Evolutionary conservation across 2,113 vertebrate genomes (phyloP).

Genomic region (Cyanoderma ruficeps): DNA sequence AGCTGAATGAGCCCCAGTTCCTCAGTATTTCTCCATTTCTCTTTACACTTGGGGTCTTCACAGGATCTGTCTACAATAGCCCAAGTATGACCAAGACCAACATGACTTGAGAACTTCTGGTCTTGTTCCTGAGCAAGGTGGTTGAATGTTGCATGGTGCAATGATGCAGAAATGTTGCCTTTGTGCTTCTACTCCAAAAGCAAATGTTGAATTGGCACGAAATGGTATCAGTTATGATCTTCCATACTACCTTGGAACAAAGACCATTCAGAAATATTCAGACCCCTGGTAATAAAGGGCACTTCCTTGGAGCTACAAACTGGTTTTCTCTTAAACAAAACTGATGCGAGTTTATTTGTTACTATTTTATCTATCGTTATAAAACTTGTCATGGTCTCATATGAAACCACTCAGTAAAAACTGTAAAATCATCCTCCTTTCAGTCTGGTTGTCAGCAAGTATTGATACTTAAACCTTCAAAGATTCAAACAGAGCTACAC

Average conservation of each 20-base stretch:
- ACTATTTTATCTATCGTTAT: background rate
- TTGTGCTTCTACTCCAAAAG: background rate
- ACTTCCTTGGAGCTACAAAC: background rate
- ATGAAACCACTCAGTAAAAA: background rate
- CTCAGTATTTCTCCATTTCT: background rate
- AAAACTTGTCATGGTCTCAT: background rate
- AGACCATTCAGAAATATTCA: background rate
- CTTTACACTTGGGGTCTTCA: background rate
- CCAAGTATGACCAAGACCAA: background rate
- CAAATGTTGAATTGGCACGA: background rate
- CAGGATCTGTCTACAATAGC: background rate
- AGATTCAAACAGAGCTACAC: background rate
- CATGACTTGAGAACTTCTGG: background rate
- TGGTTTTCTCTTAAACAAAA: background rate
- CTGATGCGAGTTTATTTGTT: background rate
- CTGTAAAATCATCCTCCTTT: background rate
- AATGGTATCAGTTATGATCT: background rate
- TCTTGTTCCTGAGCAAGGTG: background rate
- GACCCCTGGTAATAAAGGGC: background rate
- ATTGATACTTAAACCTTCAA: constrained; percentile 2
- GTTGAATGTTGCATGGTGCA: background rate
- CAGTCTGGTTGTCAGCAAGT: background rate
- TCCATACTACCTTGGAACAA: background rate
- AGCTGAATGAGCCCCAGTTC: background rate
- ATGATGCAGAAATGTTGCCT: background rate